Evolutionary conservation across 2,888 invertebrate genomes (phyloP).

Genomic region (Sinohyriopsis cumingii): DNA sequence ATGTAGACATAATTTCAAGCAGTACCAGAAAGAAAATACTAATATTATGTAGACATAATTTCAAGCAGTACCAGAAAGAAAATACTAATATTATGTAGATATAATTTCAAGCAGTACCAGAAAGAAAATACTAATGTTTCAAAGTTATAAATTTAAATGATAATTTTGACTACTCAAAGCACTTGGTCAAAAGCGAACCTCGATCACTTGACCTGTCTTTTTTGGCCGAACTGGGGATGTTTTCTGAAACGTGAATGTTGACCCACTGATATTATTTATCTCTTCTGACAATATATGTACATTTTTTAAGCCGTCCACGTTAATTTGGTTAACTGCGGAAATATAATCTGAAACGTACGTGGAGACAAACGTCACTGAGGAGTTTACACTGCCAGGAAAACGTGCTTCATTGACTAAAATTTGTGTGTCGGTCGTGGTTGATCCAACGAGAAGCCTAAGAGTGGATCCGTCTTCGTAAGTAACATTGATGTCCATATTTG

Average conservation of each 20-base stretch:
- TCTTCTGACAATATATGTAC: too few species aligned
- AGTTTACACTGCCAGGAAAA: too few species aligned
- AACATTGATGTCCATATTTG: neutral
- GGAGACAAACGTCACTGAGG: constrained; percentile 18
- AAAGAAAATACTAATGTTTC: too few species aligned
- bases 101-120: too few species aligned
- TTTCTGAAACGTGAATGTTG: constrained; percentile 16
- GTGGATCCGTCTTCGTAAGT: constrained; percentile 22
- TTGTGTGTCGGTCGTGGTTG: constrained; percentile 16
- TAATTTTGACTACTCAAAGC: too few species aligned
- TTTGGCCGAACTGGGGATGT: constrained; percentile 16
- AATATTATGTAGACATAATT: too few species aligned
- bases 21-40: too few species aligned
- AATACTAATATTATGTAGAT: too few species aligned
- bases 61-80: too few species aligned
- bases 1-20: too few species aligned
- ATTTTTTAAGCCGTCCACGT: too few species aligned
- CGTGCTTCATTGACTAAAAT: constrained; percentile 9
- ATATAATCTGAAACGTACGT: constrained; percentile 20
- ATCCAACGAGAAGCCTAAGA: constrained; percentile 9
- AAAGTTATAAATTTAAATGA: too few species aligned
- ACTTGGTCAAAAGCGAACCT: constrained; percentile 11
- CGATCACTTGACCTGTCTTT: constrained; percentile 22
- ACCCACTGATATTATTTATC: neutral
- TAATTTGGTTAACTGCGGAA: constrained; percentile 26